These are phyloP conservation scores for Gymnocypris eckloni DNA, from an alignment of 2,797 vertebrate genomes.

Conservation along the genomic window DNA sequence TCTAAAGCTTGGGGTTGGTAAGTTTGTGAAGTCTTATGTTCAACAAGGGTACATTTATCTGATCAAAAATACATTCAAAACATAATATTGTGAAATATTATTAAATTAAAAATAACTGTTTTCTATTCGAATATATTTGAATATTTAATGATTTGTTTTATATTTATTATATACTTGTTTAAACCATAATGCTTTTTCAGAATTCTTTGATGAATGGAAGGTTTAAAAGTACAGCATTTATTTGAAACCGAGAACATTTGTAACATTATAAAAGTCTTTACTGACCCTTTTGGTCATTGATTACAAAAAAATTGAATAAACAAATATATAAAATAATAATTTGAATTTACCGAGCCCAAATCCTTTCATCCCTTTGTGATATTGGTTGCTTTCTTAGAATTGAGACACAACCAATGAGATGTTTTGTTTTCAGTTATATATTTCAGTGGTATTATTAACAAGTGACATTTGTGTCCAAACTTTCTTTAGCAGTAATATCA, in stretches of 20 bases:
- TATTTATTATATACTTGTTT: neutral
- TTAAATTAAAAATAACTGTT: neutral
- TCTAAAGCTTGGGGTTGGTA: no score
- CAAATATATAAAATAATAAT: neutral
- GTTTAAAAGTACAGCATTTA: neutral
- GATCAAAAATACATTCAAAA: neutral
- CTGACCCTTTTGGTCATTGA: no score
- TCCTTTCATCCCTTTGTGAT: neutral
- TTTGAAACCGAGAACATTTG: neutral
- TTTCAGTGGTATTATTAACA: neutral
- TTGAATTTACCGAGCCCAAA: neutral
- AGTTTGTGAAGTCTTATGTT: neutral
- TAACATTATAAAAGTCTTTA: no score
- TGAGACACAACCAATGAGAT: conserved; percentile 11
- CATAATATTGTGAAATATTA: neutral
- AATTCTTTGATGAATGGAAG: neutral
- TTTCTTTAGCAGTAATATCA: neutral
- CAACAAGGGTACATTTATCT: neutral
- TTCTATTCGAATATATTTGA: neutral
- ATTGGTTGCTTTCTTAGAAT: neutral
- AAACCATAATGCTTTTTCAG: neutral
- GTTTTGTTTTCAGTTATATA: neutral
- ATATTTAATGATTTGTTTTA: neutral
- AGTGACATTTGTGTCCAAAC: neutral
- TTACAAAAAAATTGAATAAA: no score